Base-by-base conservation (phyloP, 2,888 invertebrate genomes). In the Fabriciana adippe region DNA sequence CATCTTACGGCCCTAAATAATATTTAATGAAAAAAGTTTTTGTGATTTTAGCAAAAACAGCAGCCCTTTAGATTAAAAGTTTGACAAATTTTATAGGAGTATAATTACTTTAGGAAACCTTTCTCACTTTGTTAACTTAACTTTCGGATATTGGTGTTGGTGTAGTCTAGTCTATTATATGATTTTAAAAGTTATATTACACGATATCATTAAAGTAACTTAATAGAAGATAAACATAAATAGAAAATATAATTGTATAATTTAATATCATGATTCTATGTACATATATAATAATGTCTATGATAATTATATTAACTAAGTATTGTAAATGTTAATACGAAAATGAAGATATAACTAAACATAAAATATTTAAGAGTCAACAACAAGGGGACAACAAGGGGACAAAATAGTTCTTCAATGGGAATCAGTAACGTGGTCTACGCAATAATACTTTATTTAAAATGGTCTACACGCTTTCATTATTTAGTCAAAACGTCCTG, bases 31-130 rank as follows among this genome's bases (percentile, higher is more conserved):
- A 61, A 51, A 51, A 51, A 51, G 51, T 61, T 61, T 51, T 41
- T 51, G 51, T 61, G 51, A 61, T 61, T 61, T 61, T 61, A 61
- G 51, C 41, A 51, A 61, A 61, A 61, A 61, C 51, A 61, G 61
- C 41, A 61, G 35, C 61, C 61, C 41, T 61, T 61, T 61, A 50
- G 61, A 61, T 41, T 53, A 61, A 51, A 61, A 61, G 61, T 61
- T 61, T 61, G 61, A 61, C 51, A 61, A 61, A 61, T 61, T 61
- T 51, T 51, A 61, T 61, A 51, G 51, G 61, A 51, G 35, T 61
- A 61, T 61, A 61, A 61, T 61, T 61, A 61, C 61, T 51, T 61
- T 61, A 61, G 61, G 61, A 61, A 61, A 61, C 61, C 61, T 61
- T 61, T 61, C 35, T 21, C 51, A 61, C 50, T 61, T 61, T 61